Base-by-base conservation (phyloP, 1,140 invertebrate genomes). In the Onthophagus taurus region DNA sequence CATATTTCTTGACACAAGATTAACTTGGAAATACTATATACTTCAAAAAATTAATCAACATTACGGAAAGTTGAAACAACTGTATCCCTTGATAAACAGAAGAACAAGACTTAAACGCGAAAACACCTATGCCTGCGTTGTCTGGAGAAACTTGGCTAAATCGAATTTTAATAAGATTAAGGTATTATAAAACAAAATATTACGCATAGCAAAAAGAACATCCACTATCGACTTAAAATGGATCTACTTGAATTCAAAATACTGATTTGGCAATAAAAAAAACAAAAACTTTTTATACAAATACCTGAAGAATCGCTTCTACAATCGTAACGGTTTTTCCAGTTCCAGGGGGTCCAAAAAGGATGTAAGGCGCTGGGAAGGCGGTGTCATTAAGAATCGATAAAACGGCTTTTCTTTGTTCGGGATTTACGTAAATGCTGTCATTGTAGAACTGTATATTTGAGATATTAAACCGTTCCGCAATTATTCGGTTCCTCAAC, bases 301-400 rank as follows among this genome's bases (percentile, higher is more conserved):
- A 13, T 17, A 41, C 38, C 68, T 97, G 93, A 16, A 93, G 59
- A 14, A 91, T 77, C 0, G 80, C 72, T 70, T 97, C 92, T 13
- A 92, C 83, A 4, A 96, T 62, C 4, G 92, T 96, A 0, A 93
- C 68, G 0, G 92, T 96, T 72, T 97, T 96, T n/a, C 92, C 92
- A n/a, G 90, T 95, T 6, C 92, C 91, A 2, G 92, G 92, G 29
- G 93, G 92, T 2, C 93, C 93, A 68, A 85, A 96, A 47, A 97
- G 81, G 4, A 93, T 71, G 57, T 96, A 96, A 0, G 93, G 92
- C 45, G 85, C 63, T 0, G 85, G 83, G 9, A 81, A 67, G 6
- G 77, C 74, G 45, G 80, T 70, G 2, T 79, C 81, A 12, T 71
- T 66, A 6, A 96, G 53, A 45, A 95, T 83, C 59, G 89, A 83